Conservation (phyloP, 2,797 vertebrate genomes). For the Dermochelys coriacea region DNA sequence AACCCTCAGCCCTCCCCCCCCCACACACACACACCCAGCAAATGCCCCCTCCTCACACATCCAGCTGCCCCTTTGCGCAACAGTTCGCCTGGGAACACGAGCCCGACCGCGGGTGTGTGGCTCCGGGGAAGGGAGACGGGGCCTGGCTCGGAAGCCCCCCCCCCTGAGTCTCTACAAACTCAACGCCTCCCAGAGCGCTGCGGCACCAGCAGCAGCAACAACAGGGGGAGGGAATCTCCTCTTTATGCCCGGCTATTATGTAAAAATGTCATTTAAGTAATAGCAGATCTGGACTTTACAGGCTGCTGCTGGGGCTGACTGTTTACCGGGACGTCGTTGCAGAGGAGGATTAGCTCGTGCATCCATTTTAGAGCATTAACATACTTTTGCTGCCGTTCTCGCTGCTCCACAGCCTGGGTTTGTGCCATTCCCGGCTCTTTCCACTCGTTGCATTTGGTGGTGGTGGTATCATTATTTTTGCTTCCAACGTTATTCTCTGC, state of each 20-base stretch:
- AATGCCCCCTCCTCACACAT: not conserved
- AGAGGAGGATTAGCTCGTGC: slow-evolving; percentile 44
- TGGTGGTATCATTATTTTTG: no score
- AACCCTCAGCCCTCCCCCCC: not conserved
- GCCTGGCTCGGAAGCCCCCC: not conserved
- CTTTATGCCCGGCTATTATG: not conserved
- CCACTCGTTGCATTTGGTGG: not conserved
- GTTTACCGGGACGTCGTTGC: slow-evolving; percentile 44
- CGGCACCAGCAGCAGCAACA: not conserved
- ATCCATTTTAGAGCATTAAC: slow-evolving; percentile 74
- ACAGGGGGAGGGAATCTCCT: not conserved
- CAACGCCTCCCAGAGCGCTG: not conserved
- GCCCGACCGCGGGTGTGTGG: not conserved
- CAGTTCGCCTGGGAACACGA: accelerated
- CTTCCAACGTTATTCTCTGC: slow-evolving; percentile 23
- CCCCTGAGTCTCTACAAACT: not conserved
- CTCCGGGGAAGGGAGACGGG: accelerated
- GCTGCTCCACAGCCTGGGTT: not conserved
- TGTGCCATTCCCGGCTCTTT: not conserved
- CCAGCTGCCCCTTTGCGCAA: accelerated
- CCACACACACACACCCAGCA: not conserved
- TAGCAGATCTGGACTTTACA: slow-evolving; percentile 57
- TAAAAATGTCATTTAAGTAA: slow-evolving; percentile 48
- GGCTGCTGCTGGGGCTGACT: not conserved
- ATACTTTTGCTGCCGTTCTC: not conserved